Evolutionary conservation across 2,888 invertebrate genomes (phyloP).

Genomic region (Thysanoteuthis rhombus): DNA sequence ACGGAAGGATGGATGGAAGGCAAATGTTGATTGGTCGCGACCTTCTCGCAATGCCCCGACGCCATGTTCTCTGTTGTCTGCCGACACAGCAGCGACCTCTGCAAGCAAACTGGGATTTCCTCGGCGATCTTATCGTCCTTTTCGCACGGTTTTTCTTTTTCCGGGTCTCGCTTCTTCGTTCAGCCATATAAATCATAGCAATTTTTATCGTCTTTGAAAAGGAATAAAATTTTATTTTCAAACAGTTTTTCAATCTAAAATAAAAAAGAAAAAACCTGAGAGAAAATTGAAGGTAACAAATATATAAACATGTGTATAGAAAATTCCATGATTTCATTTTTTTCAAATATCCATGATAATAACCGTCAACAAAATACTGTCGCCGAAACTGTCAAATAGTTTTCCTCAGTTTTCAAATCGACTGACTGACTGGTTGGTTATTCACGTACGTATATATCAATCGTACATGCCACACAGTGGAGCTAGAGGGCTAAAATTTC

Average conservation of each 20-base stretch:
- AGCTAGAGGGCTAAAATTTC: no score
- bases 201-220: background rate
- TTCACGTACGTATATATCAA: no score
- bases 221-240: background rate
- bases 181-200: background rate
- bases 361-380: no score
- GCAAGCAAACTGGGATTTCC: background rate
- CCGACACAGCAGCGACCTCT: background rate
- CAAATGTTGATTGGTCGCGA: slow-evolving; percentile 12
- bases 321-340: no score
- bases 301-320: background rate
- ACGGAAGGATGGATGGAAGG: slow-evolving; percentile 12
- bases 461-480: no score
- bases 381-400: no score
- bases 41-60: background rate
- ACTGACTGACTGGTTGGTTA: no score
- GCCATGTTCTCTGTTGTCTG: background rate
- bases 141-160: slow-evolving; percentile 12
- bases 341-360: no score
- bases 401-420: no score
- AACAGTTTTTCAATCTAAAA: background rate
- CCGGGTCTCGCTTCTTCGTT: background rate
- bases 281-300: background rate
- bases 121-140: background rate
- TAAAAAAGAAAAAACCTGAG: background rate